phyloP scores from a whole-genome alignment of 2,797 vertebrate genomes.

The Enteromius trimaculatus region DNA sequence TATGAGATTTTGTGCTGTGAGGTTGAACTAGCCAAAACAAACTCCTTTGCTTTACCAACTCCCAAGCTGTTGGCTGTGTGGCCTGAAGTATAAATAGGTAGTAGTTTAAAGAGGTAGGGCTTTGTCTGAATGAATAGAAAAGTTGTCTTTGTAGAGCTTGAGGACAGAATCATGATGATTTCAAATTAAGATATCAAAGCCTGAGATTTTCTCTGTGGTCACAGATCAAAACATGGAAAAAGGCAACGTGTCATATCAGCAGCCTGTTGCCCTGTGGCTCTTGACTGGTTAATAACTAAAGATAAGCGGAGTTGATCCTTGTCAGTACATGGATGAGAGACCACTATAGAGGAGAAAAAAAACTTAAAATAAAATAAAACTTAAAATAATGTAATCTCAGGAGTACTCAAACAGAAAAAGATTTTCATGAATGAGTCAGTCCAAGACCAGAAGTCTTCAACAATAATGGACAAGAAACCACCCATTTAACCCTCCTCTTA shows the following conservation, averaged over 20 bases:
- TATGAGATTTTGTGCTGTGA: background rate
- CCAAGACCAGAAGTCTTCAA: background rate
- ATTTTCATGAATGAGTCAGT: background rate
- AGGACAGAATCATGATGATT: background rate
- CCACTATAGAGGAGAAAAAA: background rate
- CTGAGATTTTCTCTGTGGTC: background rate
- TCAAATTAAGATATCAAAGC: background rate
- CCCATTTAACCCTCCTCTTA: too few relatives aligned
- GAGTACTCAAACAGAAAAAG: background rate
- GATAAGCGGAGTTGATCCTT: background rate
- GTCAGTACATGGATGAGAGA: background rate
- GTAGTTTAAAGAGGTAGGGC: background rate
- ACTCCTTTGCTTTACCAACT: background rate
- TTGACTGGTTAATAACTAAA: background rate
- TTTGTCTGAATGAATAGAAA: background rate
- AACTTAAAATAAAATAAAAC: too few relatives aligned
- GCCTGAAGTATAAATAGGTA: background rate
- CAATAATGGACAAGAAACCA: background rate
- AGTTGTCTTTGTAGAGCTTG: background rate
- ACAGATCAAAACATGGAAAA: conserved; percentile 2
- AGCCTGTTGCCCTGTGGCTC: conserved; percentile 12
- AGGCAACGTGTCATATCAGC: conserved; percentile 1
- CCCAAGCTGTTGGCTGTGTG: background rate
- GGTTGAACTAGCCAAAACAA: background rate
- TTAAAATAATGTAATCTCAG: background rate